A percentile compares a stretch with the other conserved stretches of the same genome.
These are phyloP conservation scores for Pleuronectes platessa DNA, from an alignment of 2,113 vertebrate genomes.

Conservation along the genomic window DNA sequence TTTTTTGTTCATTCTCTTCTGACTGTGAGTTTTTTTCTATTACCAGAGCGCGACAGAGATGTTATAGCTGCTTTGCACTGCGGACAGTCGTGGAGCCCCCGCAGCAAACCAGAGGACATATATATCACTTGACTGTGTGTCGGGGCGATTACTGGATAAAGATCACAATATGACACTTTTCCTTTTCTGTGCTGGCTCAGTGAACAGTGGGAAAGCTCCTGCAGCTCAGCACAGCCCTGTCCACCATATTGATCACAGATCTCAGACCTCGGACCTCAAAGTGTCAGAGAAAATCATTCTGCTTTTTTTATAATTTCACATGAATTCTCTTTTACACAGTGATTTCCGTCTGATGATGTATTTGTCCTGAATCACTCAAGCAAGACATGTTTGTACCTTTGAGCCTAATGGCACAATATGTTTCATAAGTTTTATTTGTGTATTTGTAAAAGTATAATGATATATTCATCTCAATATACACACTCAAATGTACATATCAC, in stretches of 20 bases:
- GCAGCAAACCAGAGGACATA: conserved; percentile 84
- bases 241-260: conserved; percentile 90
- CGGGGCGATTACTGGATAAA: conserved; percentile 97
- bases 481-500: too few species aligned
- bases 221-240: conserved; percentile 83
- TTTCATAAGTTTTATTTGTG: too few species aligned
- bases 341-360: not conserved
- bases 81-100: conserved; percentile 72
- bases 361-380: too few species aligned
- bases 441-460: too few species aligned
- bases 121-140: conserved; percentile 91
- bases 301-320: conserved; percentile 49
- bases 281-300: conserved; percentile 82
- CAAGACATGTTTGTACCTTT: too few species aligned
- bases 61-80: conserved; percentile 54
- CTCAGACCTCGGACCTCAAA: conserved; percentile 67
- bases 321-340: not conserved
- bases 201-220: conserved; percentile 90
- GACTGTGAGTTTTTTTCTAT: conserved; percentile 16
- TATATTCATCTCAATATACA: too few species aligned
- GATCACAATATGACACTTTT: conserved; percentile 99
- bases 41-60: conserved; percentile 52
- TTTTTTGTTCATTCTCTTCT: conserved; percentile 24
- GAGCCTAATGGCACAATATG: too few species aligned
- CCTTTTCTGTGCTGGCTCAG: conserved; percentile 90